Evolutionary conservation across 1,140 invertebrate genomes (phyloP), one percentile per base, ranked within the genome.

Genomic region (Lamellibrachia luymesi): DNA sequence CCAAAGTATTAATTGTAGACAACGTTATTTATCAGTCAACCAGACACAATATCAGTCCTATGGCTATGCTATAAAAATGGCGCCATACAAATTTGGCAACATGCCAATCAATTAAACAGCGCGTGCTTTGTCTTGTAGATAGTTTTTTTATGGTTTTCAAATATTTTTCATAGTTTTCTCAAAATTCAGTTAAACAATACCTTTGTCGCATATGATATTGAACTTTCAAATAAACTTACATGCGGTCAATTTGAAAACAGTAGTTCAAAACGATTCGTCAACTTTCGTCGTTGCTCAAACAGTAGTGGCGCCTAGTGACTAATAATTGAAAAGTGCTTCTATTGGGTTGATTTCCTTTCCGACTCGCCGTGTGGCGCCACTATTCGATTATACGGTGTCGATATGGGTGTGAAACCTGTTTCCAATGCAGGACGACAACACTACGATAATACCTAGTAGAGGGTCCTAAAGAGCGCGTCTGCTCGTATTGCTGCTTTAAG

Each of bases 61-160:
- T 10, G 4, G 2, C 64, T 22, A 22, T 4, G 2, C 64, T 22
- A 22, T 4, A 2, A 80, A 80, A 80, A 80, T 80, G 64, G 64
- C 64, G 64, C 64, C 64, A 80, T 80, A 80, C 64, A 80, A 80
- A 80, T 80, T 80, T 80, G 64, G 64, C 64, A 80, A 80, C 64
- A 80, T 22, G 64, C 64, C 64, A 80, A 80, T 80, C 64, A 80
- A 80, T 80, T 80, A 80, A 80, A 80, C 64, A 10, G 64, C 64
- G 8, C 64, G 64, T 10, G 17, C 64, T 80, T 17, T 80, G 13
- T 22, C 13, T 80, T 17, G 25, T 80, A 17, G 13, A 80, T 80
- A 4, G 64, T 80, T 80, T 80, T 17, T 2, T 22, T 17, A 80
- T 80, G 6, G 2, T 80, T 10, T 80, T 4, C 64, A 17, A 8